phyloP scores from a whole-genome alignment of 2,888 invertebrate species.

The Heliconius cydno region DNA sequence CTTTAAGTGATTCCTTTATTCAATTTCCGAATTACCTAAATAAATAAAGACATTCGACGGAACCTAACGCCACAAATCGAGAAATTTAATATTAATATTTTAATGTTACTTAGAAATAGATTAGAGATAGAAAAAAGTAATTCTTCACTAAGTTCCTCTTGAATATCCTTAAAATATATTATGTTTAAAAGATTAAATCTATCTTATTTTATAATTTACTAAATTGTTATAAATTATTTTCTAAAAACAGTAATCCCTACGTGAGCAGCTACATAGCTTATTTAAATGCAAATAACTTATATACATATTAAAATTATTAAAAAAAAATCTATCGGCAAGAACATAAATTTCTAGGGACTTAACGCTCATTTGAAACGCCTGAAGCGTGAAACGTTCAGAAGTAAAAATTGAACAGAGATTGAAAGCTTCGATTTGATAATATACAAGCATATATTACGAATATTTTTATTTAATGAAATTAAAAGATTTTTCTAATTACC shows the following conservation, averaged over 20 bases:
- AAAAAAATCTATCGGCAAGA: slow-evolving; percentile 4
- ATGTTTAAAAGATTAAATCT: too few species aligned
- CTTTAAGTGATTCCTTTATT: neutral
- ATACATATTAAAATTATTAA: neutral
- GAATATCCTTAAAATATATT: too few species aligned
- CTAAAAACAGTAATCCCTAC: neutral
- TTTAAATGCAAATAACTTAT: neutral
- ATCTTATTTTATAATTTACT: too few species aligned
- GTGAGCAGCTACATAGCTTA: neutral
- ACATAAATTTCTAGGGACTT: slow-evolving; percentile 11
- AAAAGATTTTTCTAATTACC: neutral
- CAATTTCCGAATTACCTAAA: neutral
- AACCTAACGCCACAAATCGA: too few species aligned
- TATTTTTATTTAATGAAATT: neutral
- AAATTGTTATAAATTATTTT: too few species aligned
- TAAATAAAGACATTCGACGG: neutral
- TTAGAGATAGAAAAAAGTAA: neutral
- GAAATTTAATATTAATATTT: too few species aligned
- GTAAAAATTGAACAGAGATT: neutral
- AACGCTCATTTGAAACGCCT: slow-evolving; percentile 18
- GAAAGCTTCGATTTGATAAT: neutral
- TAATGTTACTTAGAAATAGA: too few species aligned
- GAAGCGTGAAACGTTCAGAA: slow-evolving; percentile 18
- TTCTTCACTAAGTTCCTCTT: too few species aligned
- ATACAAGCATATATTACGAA: neutral